Base-by-base conservation (phyloP, 2,113 vertebrate species). In the Taurulus bubalis region DNA sequence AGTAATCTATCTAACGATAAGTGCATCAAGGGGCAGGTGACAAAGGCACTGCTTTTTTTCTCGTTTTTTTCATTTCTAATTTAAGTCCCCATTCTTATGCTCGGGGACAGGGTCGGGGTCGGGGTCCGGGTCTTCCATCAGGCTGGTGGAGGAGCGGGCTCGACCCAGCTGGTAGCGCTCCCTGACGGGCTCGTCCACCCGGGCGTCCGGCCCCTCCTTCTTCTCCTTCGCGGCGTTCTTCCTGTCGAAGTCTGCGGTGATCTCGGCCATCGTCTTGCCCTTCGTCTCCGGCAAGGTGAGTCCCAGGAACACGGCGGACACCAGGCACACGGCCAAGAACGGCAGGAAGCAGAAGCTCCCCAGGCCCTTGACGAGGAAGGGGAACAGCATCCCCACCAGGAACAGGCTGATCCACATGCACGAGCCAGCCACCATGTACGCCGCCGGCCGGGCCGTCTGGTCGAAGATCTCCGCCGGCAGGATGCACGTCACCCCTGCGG, bases 271-370 rank as follows among this genome's bases (percentile, higher is more conserved):
- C 12, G 95, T 96, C 74, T 96, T 97, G 36, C 96, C 97, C 79
- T 97, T 98, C 15, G 97, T 99, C 92, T 99, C 97, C 0, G 97
- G 97, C 62, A 98, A 91, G 36, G 94, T 95, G 51, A 96, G 49
- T 8, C 92, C 87, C 24, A 96, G 71, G 63, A 96, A 96, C 62
- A 96, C 5, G 1, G 96, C 92, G 0, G 93, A 90, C 22, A 90
- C 83, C 77, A 96, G 0, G 65, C 97, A 98, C 24, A 97, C 94
- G 0, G 38, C 66, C 2, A 96, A 84, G 91, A 99, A 98, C 0
- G 97, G 97, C 40, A 97, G 1, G 20, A 96, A 98, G 90, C 97
- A 96, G 88, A 95, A 95, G 78, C 90, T 78, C 28, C 93, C 96
- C 56, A 98, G 79, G 15, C 86, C 74, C 16, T 77, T 93, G 90